Base-by-base conservation (phyloP, 2,113 vertebrate genomes). In the Labrus mixtus region DNA sequence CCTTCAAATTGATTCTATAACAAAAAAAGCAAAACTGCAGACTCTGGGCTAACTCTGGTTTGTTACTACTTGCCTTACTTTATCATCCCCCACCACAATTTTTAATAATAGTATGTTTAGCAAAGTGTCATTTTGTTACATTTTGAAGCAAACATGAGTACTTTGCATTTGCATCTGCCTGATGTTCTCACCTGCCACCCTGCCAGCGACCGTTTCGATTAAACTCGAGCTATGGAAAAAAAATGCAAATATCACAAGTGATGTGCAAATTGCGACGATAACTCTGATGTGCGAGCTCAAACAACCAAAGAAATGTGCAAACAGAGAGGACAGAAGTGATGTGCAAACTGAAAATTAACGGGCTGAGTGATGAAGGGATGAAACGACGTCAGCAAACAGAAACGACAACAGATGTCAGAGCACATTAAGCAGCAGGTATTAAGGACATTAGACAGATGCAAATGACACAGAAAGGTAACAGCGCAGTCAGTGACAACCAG, bases 391-490 rank as follows among this genome's bases (percentile, higher is more conserved):
- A 29, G 65, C 55, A 17, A 78, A 74, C 10, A 20, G 25, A 58
- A 72, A 50, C 3, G 15, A 64, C 74, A 73, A 29, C 78, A 85
- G 79, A 70, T 87, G 79, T 50, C 57, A 3, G 71, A 23, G 63
- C 76, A 69, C 55, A 68, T 64, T 68, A 74, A 70, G 79, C 78
- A 63, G 84, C 61, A 68, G 78, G 68, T 79, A 80, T 82, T 69
- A 65, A 55, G 68, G 66, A 76, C 76, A 80, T 67, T 39, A 78
- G 73, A 62, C 82, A 69, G 84, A 80, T 80, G 81, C 54, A 50
- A 50, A 70, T 51, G 6, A 29, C 63, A 22, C 58, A 56, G 75
- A 79, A 70, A 73, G 50, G 46, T 50, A 76, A 36, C 51, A 1
- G 12, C 20, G 66, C 54, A 20, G 39, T 17, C 68, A 41, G 54